Conservation (phyloP, 2,797 vertebrate genomes). For the Diplodus puntazzo region DNA sequence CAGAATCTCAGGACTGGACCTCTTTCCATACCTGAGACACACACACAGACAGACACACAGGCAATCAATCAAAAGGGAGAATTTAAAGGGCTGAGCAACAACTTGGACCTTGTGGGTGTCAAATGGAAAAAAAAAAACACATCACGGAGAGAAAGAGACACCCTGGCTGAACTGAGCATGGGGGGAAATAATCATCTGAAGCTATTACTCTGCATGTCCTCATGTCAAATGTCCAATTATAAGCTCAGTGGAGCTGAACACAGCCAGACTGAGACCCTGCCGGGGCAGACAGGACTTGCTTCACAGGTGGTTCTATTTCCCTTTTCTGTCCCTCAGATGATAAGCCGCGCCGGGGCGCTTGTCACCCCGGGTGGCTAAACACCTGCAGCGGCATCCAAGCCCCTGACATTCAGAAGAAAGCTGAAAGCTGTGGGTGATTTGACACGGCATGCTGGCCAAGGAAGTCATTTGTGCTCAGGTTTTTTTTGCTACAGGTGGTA, state of each 20-base stretch:
- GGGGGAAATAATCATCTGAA: background rate
- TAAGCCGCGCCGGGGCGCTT: conserved; percentile 44
- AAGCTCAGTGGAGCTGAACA: conserved; percentile 16
- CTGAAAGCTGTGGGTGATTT: conserved; percentile 39
- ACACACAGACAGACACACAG: conserved; percentile 9
- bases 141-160: conserved; percentile 10
- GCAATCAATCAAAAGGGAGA: background rate
- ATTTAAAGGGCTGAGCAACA: background rate
- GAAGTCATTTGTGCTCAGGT: conserved; percentile 9
- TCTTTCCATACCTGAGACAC: conserved; percentile 92
- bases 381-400: conserved; percentile 42
- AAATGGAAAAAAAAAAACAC: background rate
- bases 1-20: conserved; percentile 94
- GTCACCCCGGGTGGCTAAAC: conserved; percentile 30
- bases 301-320: conserved; percentile 55
- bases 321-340: conserved; percentile 67
- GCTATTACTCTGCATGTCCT: conserved; percentile 18
- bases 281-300: conserved; percentile 38
- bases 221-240: conserved; percentile 34
- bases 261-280: conserved; percentile 26
- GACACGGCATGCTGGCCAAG: conserved; percentile 8
- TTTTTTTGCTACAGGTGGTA: conserved; percentile 16
- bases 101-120: background rate
- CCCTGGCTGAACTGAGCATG: background rate
- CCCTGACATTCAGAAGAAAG: conserved; percentile 58